These are phyloP conservation scores for Chelidonichthys spinosus DNA, from an alignment of 2,797 vertebrate genomes.

Conservation along the genomic window DNA sequence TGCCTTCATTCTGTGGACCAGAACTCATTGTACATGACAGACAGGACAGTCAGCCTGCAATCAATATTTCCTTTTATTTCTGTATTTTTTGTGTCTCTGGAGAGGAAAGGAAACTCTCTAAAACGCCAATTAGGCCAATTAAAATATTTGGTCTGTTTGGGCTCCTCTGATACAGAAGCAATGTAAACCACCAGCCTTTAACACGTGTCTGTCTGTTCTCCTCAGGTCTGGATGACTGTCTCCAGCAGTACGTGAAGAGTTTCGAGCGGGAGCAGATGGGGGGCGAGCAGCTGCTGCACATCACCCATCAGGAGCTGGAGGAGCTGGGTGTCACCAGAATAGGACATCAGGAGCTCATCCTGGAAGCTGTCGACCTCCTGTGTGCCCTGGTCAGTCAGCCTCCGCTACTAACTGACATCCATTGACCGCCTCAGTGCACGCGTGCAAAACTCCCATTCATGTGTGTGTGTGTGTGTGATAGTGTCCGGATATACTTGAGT, in stretches of 20 bases:
- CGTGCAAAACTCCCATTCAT: too few relatives aligned
- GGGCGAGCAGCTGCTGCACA: constrained; percentile 91
- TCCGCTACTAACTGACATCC: neutral
- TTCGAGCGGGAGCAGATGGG: constrained; percentile 93
- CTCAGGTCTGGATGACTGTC: constrained; percentile 91
- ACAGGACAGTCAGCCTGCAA: constrained; percentile 2
- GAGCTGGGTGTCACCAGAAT: constrained; percentile 91
- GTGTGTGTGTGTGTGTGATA: constrained; percentile 11
- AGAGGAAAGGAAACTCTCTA: neutral
- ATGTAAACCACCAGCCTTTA: constrained; percentile 13
- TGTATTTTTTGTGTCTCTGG: neutral
- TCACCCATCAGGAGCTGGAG: constrained; percentile 92
- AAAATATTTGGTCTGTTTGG: neutral
- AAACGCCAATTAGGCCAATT: constrained; percentile 9
- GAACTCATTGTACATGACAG: constrained; percentile 7
- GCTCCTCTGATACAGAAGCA: too few relatives aligned
- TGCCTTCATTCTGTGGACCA: constrained; percentile 29
- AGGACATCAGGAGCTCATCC: constrained; percentile 92
- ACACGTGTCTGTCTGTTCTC: constrained; percentile 44
- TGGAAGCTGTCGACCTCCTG: constrained; percentile 92
- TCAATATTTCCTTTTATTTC: constrained; percentile 10
- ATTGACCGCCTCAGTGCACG: too few relatives aligned
- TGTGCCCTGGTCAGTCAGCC: constrained; percentile 89
- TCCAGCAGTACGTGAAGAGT: constrained; percentile 93
- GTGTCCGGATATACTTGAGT: constrained; percentile 4